Evolutionary conservation across 2,797 vertebrate species (phyloP), one percentile per base, ranked within the genome.

Genomic region (Podargus strigoides): DNA sequence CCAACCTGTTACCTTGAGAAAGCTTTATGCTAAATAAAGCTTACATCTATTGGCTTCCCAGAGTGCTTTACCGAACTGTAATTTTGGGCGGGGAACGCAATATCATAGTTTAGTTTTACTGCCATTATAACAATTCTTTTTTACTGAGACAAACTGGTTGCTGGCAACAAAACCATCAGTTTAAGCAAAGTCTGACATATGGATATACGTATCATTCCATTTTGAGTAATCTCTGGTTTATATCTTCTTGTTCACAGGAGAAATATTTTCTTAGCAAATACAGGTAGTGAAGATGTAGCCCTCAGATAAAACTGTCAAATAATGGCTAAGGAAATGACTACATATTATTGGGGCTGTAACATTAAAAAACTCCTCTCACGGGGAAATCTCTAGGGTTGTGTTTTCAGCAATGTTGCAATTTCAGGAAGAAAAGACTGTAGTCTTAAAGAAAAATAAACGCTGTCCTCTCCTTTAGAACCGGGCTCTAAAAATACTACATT

Each of bases 391-490:
- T 30, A 56, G 30, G 37, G 66, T 17, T 26, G 39, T 22, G 15
- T 53, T 89, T 74, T 74, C 58, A 83, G 64, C 14, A 70, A 34
- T 6, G 19, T 4, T 69, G 19, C 32, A 74, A 14, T 80, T 83
- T 64, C 36, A 94, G 52, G 39, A 90, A 82, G 23, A 87, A 69
- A 27, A 79, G 36, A 39, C 37, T 89, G 62, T 49, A 41, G 30
- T 91, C 83, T 94, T 78, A 90, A 95, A 93, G 58, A 72, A 84
- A 96, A 96, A 89, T 23, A 94, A 97, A 87, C 72, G 73, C 82
- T 56, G 26, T 76, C 44, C 32, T 89, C 70, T 83, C 66, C 47
- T 95, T 90, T 93, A 73, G 62, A 93, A 66, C 6, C 9, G 32
- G 59, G 63, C 66, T 72, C 60, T 87, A 56, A 68, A 93, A 85